Conservation (phyloP, 1,140 invertebrate genomes). For the Pararge aegeria region DNA sequence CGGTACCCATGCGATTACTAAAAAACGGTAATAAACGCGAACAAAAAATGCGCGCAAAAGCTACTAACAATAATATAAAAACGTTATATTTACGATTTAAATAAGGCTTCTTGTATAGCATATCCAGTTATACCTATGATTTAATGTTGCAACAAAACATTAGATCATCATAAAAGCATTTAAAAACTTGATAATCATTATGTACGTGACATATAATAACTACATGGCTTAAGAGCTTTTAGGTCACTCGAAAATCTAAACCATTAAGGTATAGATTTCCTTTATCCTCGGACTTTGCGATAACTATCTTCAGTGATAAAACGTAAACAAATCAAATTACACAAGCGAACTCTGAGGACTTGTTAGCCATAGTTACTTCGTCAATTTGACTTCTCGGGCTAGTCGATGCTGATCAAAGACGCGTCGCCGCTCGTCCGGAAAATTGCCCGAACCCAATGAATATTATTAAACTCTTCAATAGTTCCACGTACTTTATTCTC, state of each 20-base stretch:
- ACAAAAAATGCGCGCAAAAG: too few relatives aligned
- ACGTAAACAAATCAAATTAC: conserved; percentile 36
- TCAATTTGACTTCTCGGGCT: conserved; percentile 66
- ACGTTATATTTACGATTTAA: too few relatives aligned
- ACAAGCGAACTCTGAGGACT: conserved; percentile 38
- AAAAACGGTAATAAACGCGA: too few relatives aligned
- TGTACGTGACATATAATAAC: too few relatives aligned
- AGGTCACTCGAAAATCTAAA: neutral
- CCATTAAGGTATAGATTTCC: too few relatives aligned
- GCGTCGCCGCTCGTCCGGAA: conserved; percentile 71
- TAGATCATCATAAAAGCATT: too few relatives aligned
- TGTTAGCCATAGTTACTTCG: conserved; percentile 57
- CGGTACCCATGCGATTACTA: too few relatives aligned
- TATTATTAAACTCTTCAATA: conserved; percentile 79
- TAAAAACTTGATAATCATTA: too few relatives aligned
- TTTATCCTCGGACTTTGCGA: conserved; percentile 1
- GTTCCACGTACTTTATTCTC: conserved; percentile 68
- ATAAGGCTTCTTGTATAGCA: too few relatives aligned
- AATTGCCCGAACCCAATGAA: conserved; percentile 78
- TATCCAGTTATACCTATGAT: too few relatives aligned
- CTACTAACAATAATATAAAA: too few relatives aligned
- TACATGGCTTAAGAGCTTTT: neutral
- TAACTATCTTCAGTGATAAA: conserved; percentile 24
- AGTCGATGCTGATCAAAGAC: conserved; percentile 71
- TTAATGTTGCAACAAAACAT: too few relatives aligned